Percentiles rank a stretch among this genome's conserved stretches.
Evolutionary conservation across 2,113 vertebrate species (phyloP).

Genomic region (Melanotaenia duboulayi): DNA sequence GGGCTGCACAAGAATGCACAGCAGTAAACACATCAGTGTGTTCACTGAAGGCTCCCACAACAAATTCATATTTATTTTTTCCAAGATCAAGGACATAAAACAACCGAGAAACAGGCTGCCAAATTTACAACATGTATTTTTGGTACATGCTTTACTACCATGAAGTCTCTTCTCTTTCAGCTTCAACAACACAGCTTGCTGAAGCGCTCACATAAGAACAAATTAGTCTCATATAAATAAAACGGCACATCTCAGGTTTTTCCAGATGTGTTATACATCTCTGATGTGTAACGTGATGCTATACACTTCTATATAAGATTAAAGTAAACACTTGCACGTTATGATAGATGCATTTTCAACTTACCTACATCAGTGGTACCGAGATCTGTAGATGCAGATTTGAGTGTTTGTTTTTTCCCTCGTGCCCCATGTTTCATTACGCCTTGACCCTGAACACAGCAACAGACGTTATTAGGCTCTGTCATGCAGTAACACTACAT

Average conservation of each 20-base stretch:
- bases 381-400: slow-evolving; percentile 96
- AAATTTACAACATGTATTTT: too few relatives aligned
- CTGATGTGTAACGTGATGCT: neutral
- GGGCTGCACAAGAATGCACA: too few relatives aligned
- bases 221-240: neutral
- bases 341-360: slow-evolving; percentile 46
- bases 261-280: too few relatives aligned
- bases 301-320: too few relatives aligned
- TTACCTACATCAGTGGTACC: slow-evolving; percentile 94
- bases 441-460: slow-evolving; percentile 84
- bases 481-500: neutral
- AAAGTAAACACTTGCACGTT: neutral
- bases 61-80: neutral
- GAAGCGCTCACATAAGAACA: rapidly evolving
- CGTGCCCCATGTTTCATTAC: slow-evolving; percentile 93
- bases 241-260: neutral
- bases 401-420: slow-evolving; percentile 94
- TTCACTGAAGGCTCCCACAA: neutral
- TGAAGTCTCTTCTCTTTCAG: neutral
- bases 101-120: too few relatives aligned
- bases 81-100: neutral
- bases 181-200: neutral
- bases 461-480: neutral
- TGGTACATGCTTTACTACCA: neutral
- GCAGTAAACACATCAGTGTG: neutral